A percentile compares a stretch with the other conserved stretches of the same genome.
These are phyloP conservation scores for Cosmorhoe ocellata DNA, from an alignment of 2,888 invertebrate genomes.

Conservation along the genomic window DNA sequence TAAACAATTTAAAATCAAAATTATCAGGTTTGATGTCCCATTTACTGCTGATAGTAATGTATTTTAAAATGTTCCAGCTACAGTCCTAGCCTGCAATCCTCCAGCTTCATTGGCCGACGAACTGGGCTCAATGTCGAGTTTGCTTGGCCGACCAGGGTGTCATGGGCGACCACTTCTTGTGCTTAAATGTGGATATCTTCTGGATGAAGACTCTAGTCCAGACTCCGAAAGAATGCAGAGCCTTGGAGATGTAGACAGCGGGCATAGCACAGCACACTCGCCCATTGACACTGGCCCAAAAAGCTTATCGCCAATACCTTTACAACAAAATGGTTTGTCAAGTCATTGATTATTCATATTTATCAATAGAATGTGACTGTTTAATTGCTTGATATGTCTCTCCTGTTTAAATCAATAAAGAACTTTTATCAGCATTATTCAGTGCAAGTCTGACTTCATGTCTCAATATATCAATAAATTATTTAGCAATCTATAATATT, in stretches of 20 bases:
- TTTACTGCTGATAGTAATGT: too few species aligned
- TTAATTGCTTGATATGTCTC: too few species aligned
- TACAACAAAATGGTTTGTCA: constrained; percentile 75
- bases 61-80: constrained; percentile 73
- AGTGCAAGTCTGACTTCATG: too few species aligned
- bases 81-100: constrained; percentile 84
- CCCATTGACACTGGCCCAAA: constrained; percentile 92
- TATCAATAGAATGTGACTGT: too few species aligned
- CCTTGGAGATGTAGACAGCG: constrained; percentile 91
- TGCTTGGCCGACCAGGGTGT: constrained; percentile 63
- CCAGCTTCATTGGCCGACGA: constrained; percentile 87
- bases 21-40: too few species aligned
- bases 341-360: too few species aligned
- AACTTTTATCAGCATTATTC: too few species aligned
- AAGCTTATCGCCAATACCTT: constrained; percentile 89
- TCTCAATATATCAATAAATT: too few species aligned
- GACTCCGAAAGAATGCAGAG: constrained; percentile 92
- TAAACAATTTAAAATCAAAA: too few species aligned
- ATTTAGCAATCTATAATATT: too few species aligned
- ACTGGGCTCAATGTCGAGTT: constrained; percentile 76
- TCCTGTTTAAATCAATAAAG: too few species aligned
- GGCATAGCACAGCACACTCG: constrained; percentile 95
- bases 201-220: constrained; percentile 92
- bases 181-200: constrained; percentile 88
- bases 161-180: constrained; percentile 84